phyloP scores from a whole-genome alignment of 2,797 vertebrate genomes.

The Erpetoichthys calabaricus region DNA sequence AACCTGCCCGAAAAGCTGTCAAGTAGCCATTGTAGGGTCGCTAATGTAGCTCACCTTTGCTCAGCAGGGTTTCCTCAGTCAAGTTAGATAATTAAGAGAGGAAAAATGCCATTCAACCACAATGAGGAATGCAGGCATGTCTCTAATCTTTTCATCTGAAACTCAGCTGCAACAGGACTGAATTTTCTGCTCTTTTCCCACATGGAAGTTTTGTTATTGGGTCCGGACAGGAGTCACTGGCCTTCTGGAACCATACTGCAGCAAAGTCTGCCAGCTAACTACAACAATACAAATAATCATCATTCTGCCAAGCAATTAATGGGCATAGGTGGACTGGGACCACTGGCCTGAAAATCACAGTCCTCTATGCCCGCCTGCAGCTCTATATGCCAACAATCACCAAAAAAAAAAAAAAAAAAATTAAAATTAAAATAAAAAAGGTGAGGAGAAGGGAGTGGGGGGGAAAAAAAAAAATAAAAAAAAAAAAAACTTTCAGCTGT shows the following conservation, averaged over 20 bases:
- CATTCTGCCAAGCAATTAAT: constrained; percentile 15
- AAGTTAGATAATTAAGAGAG: not conserved
- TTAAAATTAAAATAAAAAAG: too few species aligned
- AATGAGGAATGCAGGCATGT: too few species aligned
- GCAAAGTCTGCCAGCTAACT: constrained; percentile 7
- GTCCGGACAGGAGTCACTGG: too few species aligned
- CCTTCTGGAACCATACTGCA: constrained; percentile 9
- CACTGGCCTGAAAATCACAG: constrained; percentile 16
- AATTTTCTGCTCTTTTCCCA: too few species aligned
- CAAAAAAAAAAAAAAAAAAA: not conserved
- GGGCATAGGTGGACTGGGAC: constrained; percentile 3
- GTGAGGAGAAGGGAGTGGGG: too few species aligned
- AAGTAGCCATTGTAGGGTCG: too few species aligned
- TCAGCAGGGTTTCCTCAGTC: not conserved
- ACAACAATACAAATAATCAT: constrained; percentile 9
- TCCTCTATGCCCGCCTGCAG: constrained; percentile 13
- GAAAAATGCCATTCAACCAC: not conserved
- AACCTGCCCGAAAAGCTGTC: too few species aligned
- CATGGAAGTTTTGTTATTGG: too few species aligned
- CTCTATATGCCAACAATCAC: not conserved
- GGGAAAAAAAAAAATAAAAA: not conserved
- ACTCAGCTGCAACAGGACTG: too few species aligned
- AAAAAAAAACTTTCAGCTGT: constrained; percentile 3
- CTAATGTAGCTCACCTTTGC: too few species aligned
- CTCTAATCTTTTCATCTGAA: too few species aligned